Evolutionary conservation across 2,888 invertebrate genomes (phyloP), one percentile per base, ranked within the genome.

Genomic region (Smittia aterrima): DNA sequence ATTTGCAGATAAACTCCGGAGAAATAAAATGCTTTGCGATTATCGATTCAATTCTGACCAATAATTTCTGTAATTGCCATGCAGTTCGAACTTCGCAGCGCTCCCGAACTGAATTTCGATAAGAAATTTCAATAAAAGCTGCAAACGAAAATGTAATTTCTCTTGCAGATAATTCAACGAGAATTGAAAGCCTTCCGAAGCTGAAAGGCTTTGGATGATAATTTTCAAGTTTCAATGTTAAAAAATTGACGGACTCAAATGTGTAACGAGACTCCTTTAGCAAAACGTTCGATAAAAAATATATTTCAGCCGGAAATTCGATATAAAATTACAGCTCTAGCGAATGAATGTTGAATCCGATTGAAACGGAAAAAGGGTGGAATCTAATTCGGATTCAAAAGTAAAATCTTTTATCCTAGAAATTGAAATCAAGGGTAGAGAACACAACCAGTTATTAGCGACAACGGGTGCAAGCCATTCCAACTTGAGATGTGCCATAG

Each of bases 391-490:
- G n/a, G 58, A 11, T 18, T 22, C 18, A 1, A 22, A 58, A 58
- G 18, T 22, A 22, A 58, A 58, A 7, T 22, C 22, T 58, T 58
- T n/a, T n/a, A 58, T 58, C 27, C 54, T 20, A 24, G n/a, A 20
- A 72, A 72, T 38, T 16, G 25, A 27, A 25, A 64, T 64, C 64
- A 64, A 64, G 27, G 64, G 64, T 64, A 64, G n/a, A 58, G 20
- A 38, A 40, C 58, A n/a, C 25, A 72, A 58, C 72, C 40, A 72
- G 54, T 72, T 32, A 72, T 72, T 72, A 72, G 9, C n/a, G 72
- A 72, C 72, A 72, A 72, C 72, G 72, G 72, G 72, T 72, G 72
- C 72, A 72, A 41, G 32, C 16, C 20, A 53, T 32, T 68, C 41
- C 6, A 18, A 54, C 67, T 32, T 25, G 20, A 62, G 25, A 40